phyloP scores from a whole-genome alignment of 2,888 invertebrate genomes.

The Heterodera filipjevi region DNA sequence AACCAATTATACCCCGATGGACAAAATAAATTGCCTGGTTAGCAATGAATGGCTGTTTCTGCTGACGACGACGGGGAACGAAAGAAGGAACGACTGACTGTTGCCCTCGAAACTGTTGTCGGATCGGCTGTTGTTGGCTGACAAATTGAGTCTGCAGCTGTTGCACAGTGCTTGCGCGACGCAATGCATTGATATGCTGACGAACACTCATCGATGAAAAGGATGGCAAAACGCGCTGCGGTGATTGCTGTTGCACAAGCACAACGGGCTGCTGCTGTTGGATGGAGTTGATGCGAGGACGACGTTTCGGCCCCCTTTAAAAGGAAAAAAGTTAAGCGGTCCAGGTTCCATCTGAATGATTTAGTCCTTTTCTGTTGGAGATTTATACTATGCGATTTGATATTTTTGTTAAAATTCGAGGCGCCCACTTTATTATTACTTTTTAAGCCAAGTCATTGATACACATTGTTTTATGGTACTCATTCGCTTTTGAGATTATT shows the following conservation, averaged over 20 bases:
- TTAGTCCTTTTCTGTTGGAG: too few relatives aligned
- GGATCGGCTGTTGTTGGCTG: conserved; percentile 10
- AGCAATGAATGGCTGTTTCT: conserved; percentile 6
- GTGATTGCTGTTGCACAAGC: conserved; percentile 25
- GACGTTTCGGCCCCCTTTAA: not conserved
- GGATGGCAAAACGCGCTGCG: not conserved
- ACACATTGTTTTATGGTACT: not conserved
- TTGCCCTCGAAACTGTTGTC: not conserved
- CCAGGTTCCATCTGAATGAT: too few relatives aligned
- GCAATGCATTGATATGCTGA: conserved; percentile 33
- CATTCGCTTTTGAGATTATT: not conserved
- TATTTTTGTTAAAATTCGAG: too few relatives aligned
- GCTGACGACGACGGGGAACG: conserved; percentile 18
- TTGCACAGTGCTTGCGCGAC: conserved; percentile 17
- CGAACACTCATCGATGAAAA: conserved; percentile 18
- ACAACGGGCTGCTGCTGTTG: conserved; percentile 9
- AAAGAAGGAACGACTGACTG: not conserved
- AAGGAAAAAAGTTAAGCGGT: not conserved
- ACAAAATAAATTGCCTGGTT: not conserved
- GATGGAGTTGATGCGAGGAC: not conserved
- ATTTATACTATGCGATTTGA: too few relatives aligned
- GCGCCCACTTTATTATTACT: not conserved
- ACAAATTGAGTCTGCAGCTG: conserved; percentile 23
- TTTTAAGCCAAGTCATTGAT: not conserved
- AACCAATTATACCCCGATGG: too few relatives aligned